Percentiles rank a stretch among this genome's conserved stretches.
Evolutionary conservation across 2,113 vertebrate genomes (phyloP).

Genomic region (Gallinago jamesoni): DNA sequence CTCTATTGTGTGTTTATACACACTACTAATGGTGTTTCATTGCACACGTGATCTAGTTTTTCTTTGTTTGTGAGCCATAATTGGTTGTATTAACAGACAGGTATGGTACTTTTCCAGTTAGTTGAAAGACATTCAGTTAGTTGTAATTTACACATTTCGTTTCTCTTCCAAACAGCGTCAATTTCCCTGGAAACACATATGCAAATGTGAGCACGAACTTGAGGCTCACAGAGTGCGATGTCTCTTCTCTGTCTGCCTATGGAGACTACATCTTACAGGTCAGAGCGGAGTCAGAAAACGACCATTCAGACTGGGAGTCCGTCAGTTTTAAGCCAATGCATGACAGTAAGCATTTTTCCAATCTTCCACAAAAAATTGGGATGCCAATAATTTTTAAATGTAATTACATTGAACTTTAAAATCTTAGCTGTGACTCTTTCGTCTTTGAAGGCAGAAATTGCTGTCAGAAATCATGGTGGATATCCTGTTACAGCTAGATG

Average conservation of each 20-base stretch:
- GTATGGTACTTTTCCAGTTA: not conserved
- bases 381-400: accelerated
- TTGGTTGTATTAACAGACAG: not conserved
- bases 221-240: conserved; percentile 2
- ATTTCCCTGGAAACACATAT: not conserved
- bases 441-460: not conserved
- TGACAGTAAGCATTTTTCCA: conserved; percentile 70
- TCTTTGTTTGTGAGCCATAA: accelerated
- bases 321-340: conserved; percentile 66
- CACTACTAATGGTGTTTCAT: not conserved
- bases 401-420: not conserved
- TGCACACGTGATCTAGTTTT: not conserved
- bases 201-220: not conserved
- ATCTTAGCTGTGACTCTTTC: not conserved
- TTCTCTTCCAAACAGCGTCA: not conserved
- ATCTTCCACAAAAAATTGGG: not conserved
- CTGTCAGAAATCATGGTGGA: not conserved
- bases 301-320: conserved; percentile 55
- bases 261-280: conserved; percentile 50
- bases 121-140: not conserved
- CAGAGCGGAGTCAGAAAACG: conserved; percentile 1
- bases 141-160: not conserved
- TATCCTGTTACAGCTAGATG: not conserved
- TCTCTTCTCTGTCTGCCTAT: conserved; percentile 61
- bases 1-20: too few species aligned